Base-by-base conservation (phyloP, 2,113 vertebrate species). In the Holacanthus passer region DNA sequence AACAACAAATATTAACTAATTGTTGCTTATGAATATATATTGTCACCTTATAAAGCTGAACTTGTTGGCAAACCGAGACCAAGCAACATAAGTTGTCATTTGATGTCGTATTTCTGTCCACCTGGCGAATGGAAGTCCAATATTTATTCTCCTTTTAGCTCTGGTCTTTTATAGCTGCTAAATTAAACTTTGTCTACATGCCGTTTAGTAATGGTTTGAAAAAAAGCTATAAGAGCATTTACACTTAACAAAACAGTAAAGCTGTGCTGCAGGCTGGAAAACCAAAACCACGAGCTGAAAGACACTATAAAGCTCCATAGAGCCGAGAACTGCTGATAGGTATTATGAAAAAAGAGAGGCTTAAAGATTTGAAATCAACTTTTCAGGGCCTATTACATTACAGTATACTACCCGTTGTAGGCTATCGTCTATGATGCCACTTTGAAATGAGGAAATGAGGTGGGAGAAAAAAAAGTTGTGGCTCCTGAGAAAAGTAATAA, bases 401-500 rank as follows among this genome's bases (percentile, higher is more conserved):
- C 52, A 39, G 19, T 7, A 2, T 65, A 59, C 39, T 55, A 32
- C 22, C 1, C 22, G 2, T 19, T 48, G 5, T 20, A 45, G 22
- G 22, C 19, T 59, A 17, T 69, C 3, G 8, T 55, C 29, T 81
- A n/a, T 64, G 24, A 60, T 41, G 7, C 24, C 63, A 27, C 56
- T 63, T 77, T 50, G 64, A 68, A 65, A 50, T 50, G 39, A 67
- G 48, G 41, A 56, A 64, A 81, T 52, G 6, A 60, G 31, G 35
- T 5, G 7, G 19, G 7, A 24, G 37, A 19, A 41, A 17, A 35
- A 17, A 20, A 53, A 41, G 35, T 24, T 17, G 47, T 14, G 35
- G 47, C 58, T 86, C 79, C 53, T 35, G 5, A 59, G 64, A 72
- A 70, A 83, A 39, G 24, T 63, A 20, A 78, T 74, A 65, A 76